Conservation (phyloP, 1,140 invertebrate genomes). For the Teleogryllus occipitalis region DNA sequence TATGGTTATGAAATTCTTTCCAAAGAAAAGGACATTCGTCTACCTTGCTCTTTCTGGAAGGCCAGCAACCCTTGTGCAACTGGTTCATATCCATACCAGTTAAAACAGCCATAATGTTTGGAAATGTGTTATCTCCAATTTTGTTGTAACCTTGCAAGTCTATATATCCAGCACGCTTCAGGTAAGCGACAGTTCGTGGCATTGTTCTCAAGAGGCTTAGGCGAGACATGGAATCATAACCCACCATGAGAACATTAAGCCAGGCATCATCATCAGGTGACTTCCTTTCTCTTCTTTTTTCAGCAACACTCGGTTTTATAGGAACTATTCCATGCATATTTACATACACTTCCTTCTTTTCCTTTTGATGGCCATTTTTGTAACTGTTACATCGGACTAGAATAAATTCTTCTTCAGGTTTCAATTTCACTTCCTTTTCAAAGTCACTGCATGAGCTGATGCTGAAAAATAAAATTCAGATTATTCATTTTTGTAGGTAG, state of each 20-base stretch:
- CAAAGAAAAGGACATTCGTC: constrained; percentile 66
- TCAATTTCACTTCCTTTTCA: constrained; percentile 32
- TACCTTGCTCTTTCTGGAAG: constrained; percentile 15
- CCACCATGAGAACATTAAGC: constrained; percentile 62
- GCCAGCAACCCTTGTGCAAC: constrained; percentile 24
- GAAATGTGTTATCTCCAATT: constrained; percentile 70
- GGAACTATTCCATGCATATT: constrained; percentile 36
- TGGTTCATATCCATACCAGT: constrained; percentile 41
- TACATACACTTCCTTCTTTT: constrained; percentile 35
- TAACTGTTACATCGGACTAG: constrained; percentile 37
- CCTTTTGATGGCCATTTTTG: constrained; percentile 17
- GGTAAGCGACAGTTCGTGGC: constrained; percentile 58
- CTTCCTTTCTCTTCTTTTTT: neutral
- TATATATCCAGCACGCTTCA: constrained; percentile 49
- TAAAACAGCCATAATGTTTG: constrained; percentile 69
- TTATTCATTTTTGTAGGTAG: constrained; percentile 16
- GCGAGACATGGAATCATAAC: constrained; percentile 74
- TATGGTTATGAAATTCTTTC: constrained; percentile 59
- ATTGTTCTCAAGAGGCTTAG: constrained; percentile 66
- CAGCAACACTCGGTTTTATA: constrained; percentile 18
- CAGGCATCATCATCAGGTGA: constrained; percentile 28
- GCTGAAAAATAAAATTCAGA: constrained; percentile 19
- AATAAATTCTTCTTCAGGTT: constrained; percentile 35
- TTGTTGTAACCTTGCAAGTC: constrained; percentile 54
- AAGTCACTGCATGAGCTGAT: constrained; percentile 36